These are phyloP conservation scores for Psephotus haematonotus DNA, from an alignment of 2,113 vertebrate genomes.

Conservation along the genomic window DNA sequence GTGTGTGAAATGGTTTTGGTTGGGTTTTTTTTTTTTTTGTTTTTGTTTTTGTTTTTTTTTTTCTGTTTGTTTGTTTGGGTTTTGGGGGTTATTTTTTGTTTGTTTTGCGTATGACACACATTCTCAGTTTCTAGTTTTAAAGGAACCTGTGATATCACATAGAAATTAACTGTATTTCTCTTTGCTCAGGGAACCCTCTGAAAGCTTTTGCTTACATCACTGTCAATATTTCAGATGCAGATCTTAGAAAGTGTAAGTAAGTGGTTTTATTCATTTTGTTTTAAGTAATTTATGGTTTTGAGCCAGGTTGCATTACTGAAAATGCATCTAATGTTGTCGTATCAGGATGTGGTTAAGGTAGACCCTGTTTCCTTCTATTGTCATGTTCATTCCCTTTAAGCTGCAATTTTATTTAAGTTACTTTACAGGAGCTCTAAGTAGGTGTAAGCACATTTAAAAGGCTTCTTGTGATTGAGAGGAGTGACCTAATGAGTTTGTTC, in stretches of 20 bases:
- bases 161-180: not conserved
- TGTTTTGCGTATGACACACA: not conserved
- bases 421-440: not conserved
- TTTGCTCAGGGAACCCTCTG: conserved; percentile 78
- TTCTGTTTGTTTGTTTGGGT: too few species aligned
- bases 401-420: not conserved
- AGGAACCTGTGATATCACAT: not conserved
- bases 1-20: not conserved
- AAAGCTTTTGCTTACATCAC: conserved; percentile 91
- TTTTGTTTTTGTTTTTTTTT: not conserved
- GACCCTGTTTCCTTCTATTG: not conserved
- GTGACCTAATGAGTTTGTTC: not conserved
- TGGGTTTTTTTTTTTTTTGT: not conserved
- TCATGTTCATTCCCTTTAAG: not conserved
- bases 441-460: not conserved
- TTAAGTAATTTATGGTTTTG: not conserved
- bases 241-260: conserved; percentile 85
- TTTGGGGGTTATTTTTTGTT: too few species aligned
- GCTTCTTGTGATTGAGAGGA: not conserved
- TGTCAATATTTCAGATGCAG: conserved; percentile 80
- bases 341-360: not conserved
- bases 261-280: not conserved
- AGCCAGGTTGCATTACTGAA: not conserved
- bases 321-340: not conserved
- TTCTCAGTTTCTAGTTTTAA: not conserved